Evolutionary conservation across 2,797 vertebrate genomes (phyloP).

Genomic region (Chromobotia macracanthus): DNA sequence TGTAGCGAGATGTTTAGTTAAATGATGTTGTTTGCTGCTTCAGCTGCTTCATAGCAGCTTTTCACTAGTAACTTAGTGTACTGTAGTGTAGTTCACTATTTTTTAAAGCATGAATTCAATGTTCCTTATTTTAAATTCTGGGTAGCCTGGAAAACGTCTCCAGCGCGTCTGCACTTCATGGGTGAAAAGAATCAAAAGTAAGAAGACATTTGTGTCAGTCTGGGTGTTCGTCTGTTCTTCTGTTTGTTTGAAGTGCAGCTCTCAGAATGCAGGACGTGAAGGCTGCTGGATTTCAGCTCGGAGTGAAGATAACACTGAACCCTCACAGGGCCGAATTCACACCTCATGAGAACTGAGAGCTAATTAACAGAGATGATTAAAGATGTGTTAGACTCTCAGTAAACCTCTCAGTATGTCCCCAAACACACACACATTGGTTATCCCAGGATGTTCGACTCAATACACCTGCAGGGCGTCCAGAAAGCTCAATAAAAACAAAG

Average conservation of each 20-base stretch:
- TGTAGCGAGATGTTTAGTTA: too few relatives aligned
- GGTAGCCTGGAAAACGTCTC: too few relatives aligned
- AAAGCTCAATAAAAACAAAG: not conserved
- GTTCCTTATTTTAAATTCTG: too few relatives aligned
- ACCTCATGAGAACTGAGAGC: conserved; percentile 26
- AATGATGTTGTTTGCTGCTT: too few relatives aligned
- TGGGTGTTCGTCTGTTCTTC: too few relatives aligned
- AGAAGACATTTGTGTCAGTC: conserved; percentile 3
- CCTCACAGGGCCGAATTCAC: not conserved
- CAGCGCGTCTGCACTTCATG: too few relatives aligned
- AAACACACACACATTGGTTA: conserved; percentile 27
- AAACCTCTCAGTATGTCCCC: conserved; percentile 7
- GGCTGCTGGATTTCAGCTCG: not conserved
- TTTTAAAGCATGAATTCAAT: too few relatives aligned
- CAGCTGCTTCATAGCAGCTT: too few relatives aligned
- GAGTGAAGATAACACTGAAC: conserved; percentile 16
- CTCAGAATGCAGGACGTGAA: not conserved
- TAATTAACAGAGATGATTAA: conserved; percentile 50
- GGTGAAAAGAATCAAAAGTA: not conserved
- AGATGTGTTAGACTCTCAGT: conserved; percentile 31
- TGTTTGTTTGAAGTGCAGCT: not conserved
- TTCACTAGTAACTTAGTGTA: too few relatives aligned
- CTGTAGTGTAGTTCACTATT: too few relatives aligned
- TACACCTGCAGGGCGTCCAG: not conserved
- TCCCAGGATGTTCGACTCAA: conserved; percentile 38